Percentiles rank a stretch among this genome's conserved stretches.
These are phyloP conservation scores for Bombus impatiens DNA, from an alignment of 1,140 invertebrate species.

Conservation along the genomic window DNA sequence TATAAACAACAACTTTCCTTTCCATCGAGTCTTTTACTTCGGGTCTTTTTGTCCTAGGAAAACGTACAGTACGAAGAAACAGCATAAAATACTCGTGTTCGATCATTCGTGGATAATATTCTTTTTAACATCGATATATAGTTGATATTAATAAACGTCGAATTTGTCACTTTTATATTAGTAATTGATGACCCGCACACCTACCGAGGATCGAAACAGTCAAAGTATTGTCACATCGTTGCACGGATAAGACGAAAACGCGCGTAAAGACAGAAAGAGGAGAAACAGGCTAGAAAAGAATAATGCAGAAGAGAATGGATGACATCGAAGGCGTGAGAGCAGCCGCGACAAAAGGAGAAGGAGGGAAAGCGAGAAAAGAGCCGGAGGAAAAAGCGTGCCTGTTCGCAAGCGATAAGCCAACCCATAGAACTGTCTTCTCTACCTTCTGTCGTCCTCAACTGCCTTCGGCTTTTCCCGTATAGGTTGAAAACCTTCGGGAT, in stretches of 20 bases:
- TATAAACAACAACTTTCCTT: not conserved
- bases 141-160: too few species aligned
- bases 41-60: not conserved
- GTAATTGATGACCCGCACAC: not conserved
- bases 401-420: slow-evolving; percentile 74
- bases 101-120: not conserved
- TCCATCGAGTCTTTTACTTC: not conserved
- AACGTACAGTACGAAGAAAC: not conserved
- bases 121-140: too few species aligned
- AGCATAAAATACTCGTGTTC: not conserved
- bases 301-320: slow-evolving; percentile 44
- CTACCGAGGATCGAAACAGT: not conserved
- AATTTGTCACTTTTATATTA: not conserved
- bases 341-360: slow-evolving; percentile 34
- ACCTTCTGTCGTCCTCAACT: slow-evolving; percentile 68
- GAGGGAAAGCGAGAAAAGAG: slow-evolving; percentile 54
- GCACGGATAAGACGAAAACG: slow-evolving; percentile 11
- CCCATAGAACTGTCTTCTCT: slow-evolving; percentile 72
- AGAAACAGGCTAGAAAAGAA: not conserved
- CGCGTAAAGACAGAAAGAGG: slow-evolving; percentile 28
- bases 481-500: slow-evolving; percentile 65
- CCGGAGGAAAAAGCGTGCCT: slow-evolving; percentile 72
- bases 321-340: slow-evolving; percentile 40
- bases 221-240: not conserved
- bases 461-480: slow-evolving; percentile 60